Base-by-base conservation (phyloP, 2,113 vertebrate genomes). In the Anser brachyrhynchus region DNA sequence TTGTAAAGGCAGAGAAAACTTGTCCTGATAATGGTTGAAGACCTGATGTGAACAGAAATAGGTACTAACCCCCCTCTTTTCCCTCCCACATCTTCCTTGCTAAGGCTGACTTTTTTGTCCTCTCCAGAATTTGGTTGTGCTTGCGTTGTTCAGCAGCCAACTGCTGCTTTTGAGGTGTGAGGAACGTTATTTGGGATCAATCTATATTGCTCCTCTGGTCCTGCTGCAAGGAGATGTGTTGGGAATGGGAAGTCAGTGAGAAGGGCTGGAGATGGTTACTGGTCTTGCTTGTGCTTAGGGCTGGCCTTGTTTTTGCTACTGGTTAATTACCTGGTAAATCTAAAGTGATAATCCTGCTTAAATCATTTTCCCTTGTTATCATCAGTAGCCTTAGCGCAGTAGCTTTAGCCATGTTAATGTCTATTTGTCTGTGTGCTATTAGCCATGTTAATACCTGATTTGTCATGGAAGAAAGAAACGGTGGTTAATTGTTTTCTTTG, bases 401-500 rank as follows among this genome's bases (percentile, higher is more conserved):
- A 72, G 65, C 74, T 97, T 92, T 80, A 91, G 71, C 79, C 0
- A 6, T 74, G 79, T 92, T 95, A 97, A 25, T 41, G 25, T 16
- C 37, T 41, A 41, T 29, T 28, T 39, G 35, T 39, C 15, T 11
- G 97, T 96, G 37, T 28, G 62, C 37, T 37, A 64, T 39, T 7
- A 39, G 37, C 62, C 37, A 64, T 28, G 51, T 95, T 97, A 97
- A 61, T 28, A 94, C 87, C 89, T 94, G 93, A 96, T 96, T 95
- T 97, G 75, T 70, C 89, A 85, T 62, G 79, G 96, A 97, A 93
- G 41, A 21, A 25, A 43, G 67, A 87, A 94, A 89, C 93, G 67
- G 57, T 5, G 5, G 71, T 70, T 83, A 94, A 14, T 96, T 93
- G 92, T 97, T 96, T 78, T 67, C 89, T 97, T 96, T 97, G 93